These are phyloP conservation scores for Campylomormyrus tamandua DNA, from an alignment of 2,113 vertebrate genomes.

Conservation along the genomic window DNA sequence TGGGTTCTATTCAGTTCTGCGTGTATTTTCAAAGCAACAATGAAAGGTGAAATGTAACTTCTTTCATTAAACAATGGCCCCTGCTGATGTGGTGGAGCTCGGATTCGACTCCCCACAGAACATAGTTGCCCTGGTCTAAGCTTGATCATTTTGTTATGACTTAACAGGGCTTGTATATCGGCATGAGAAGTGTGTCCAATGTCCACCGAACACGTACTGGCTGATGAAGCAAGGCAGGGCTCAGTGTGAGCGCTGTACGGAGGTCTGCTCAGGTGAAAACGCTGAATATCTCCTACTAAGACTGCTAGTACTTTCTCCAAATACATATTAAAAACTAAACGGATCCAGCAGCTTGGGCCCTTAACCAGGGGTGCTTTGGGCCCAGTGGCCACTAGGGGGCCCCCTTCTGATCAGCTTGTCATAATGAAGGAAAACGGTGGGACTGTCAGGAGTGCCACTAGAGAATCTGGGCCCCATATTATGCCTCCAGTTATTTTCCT, in stretches of 20 bases:
- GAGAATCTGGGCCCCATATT: not conserved
- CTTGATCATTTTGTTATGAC: not conserved
- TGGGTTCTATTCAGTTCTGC: not conserved
- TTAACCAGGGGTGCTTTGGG: not conserved
- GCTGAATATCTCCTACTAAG: not conserved
- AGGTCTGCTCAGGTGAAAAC: constrained; percentile 12
- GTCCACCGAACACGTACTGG: not conserved
- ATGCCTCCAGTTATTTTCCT: not conserved
- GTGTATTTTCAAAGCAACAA: not conserved
- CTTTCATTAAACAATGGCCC: not conserved
- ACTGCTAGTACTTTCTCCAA: not conserved
- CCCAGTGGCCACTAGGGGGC: not conserved
- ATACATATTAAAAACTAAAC: not conserved
- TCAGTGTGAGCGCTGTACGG: not conserved
- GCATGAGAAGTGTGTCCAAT: not conserved
- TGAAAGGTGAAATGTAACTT: not conserved
- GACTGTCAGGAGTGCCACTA: not conserved
- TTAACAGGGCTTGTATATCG: not conserved
- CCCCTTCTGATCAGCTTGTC: not conserved
- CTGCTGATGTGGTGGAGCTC: not conserved
- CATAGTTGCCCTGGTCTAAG: not conserved
- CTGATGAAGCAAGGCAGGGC: not conserved
- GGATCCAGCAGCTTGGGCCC: not conserved
- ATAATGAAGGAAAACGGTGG: not conserved
- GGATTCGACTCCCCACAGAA: not conserved